Conservation (phyloP, 2,113 vertebrate species). For the Cyprinodon tularosa region DNA sequence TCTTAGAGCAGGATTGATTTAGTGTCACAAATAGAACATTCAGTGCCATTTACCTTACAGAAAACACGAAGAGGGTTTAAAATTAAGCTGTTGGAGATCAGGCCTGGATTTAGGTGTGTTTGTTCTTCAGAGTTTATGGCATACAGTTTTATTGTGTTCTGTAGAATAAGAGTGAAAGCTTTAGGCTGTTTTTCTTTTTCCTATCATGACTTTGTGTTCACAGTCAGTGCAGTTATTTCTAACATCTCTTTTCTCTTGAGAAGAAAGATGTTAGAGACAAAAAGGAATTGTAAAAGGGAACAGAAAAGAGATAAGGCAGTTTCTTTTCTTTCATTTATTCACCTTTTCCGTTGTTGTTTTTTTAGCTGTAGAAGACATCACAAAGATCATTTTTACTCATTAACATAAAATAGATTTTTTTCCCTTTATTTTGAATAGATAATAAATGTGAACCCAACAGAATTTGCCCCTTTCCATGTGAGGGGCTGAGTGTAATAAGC, state of each 20-base stretch:
- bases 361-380: conserved; percentile 6
- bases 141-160: not conserved
- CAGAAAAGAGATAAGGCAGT: not conserved
- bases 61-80: conserved; percentile 5
- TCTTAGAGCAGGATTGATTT: not conserved
- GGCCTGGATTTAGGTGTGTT: conserved; percentile 1
- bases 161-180: conserved; percentile 11
- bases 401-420: conserved; percentile 15
- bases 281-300: not conserved
- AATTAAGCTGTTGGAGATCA: conserved; percentile 9
- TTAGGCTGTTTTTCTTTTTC: conserved; percentile 17
- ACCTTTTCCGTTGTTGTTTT: not conserved
- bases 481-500: not conserved
- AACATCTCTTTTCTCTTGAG: not conserved
- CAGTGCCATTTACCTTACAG: conserved; percentile 1
- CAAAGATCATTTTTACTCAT: not conserved
- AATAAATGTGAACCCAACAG: conserved; percentile 1
- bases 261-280: not conserved
- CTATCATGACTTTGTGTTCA: not conserved
- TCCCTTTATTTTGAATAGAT: not conserved
- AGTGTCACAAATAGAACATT: not conserved
- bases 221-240: not conserved
- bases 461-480: not conserved
- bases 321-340: conserved; percentile 18
- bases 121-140: not conserved